These are phyloP conservation scores for Castor canadensis DNA, from an alignment of 2,113 vertebrate species.

Conservation along the genomic window DNA sequence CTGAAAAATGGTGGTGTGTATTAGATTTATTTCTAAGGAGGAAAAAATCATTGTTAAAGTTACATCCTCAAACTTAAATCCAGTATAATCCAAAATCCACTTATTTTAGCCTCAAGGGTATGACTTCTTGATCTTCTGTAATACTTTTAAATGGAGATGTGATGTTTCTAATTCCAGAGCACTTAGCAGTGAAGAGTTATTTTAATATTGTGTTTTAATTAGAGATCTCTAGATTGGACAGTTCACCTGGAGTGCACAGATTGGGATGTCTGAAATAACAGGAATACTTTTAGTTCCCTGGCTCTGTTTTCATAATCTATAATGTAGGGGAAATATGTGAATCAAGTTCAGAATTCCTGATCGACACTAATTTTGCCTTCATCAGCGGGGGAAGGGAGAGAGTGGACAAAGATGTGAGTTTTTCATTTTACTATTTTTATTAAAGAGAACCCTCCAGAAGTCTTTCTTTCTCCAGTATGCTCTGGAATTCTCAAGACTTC, in stretches of 20 bases:
- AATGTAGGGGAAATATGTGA: not conserved
- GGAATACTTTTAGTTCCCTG: not conserved
- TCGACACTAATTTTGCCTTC: not conserved
- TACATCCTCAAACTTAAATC: conserved; percentile 56
- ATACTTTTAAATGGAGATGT: conserved; percentile 43
- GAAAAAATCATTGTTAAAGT: not conserved
- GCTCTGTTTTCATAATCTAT: not conserved
- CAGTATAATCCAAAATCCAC: conserved; percentile 50
- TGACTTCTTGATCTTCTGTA: conserved; percentile 36
- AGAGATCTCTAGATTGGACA: not conserved
- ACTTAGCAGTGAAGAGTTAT: conserved; percentile 12
- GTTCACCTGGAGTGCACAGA: not conserved
- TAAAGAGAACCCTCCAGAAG: not conserved
- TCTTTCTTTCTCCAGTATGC: not conserved
- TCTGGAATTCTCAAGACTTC: not conserved
- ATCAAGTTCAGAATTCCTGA: not conserved
- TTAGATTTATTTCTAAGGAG: not conserved
- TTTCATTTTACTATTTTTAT: not conserved
- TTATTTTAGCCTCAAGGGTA: conserved; percentile 31
- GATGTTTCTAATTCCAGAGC: conserved; percentile 26
- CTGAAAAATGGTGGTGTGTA: not conserved
- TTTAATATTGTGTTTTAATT: conserved; percentile 40
- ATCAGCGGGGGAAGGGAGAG: not conserved
- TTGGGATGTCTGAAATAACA: not conserved
- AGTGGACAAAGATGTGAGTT: not conserved